Conservation (phyloP, 2,797 vertebrate species). For the Hoplostethus atlanticus region DNA sequence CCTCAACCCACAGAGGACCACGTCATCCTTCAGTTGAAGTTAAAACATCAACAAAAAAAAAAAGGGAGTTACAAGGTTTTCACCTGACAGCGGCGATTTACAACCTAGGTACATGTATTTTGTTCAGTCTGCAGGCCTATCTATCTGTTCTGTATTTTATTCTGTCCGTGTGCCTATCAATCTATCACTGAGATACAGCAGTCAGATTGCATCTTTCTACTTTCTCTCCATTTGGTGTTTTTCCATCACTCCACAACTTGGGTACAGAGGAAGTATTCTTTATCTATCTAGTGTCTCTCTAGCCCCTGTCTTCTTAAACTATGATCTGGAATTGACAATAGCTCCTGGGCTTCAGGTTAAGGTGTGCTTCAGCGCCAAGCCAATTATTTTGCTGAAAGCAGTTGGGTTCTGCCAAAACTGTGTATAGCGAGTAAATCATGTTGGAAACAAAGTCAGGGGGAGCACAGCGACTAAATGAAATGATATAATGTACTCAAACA, state of each 20-base stretch:
- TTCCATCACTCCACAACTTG: neutral
- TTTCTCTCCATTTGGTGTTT: neutral
- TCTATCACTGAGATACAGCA: constrained; percentile 4
- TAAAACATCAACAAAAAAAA: no score
- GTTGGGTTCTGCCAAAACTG: constrained; percentile 14
- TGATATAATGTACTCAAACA: no score
- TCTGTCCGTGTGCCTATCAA: constrained; percentile 1
- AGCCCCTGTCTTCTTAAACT: constrained; percentile 33
- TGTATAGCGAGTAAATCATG: constrained; percentile 41
- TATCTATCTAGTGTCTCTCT: constrained; percentile 39
- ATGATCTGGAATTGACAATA: constrained; percentile 31
- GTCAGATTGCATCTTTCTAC: constrained; percentile 13
- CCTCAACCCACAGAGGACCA: no score
- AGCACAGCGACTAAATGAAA: neutral
- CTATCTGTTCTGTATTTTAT: constrained; percentile 9
- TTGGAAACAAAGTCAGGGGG: constrained; percentile 1
- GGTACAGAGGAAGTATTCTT: constrained; percentile 38
- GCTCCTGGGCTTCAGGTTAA: constrained; percentile 28
- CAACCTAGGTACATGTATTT: constrained; percentile 14
- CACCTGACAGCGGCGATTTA: neutral
- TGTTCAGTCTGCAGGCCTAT: constrained; percentile 1
- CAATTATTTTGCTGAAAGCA: constrained; percentile 50
- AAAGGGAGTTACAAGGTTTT: no score
- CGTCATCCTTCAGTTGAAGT: no score
- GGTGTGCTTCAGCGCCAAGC: constrained; percentile 24